Conservation (phyloP, 1,140 invertebrate species). For the Zelostemma sp. region DNA sequence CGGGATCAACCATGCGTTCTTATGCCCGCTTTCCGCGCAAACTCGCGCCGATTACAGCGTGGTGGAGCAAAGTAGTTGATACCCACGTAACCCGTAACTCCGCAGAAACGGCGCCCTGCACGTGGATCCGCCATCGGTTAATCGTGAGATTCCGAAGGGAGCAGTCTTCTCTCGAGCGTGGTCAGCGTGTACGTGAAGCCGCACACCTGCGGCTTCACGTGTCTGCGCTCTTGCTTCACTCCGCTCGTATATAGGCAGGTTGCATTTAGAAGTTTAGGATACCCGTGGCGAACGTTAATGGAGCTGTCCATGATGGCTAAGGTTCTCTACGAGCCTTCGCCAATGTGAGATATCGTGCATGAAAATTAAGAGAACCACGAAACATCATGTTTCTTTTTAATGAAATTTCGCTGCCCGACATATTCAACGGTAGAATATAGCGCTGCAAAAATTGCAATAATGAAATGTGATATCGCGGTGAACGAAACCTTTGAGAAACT, state of each 20-base stretch:
- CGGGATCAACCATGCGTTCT: background rate
- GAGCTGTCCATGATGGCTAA: constrained; percentile 39
- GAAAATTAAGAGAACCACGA: constrained; percentile 34
- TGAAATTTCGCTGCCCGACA: background rate
- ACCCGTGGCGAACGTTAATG: constrained; percentile 46
- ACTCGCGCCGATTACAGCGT: background rate
- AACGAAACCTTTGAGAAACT: background rate
- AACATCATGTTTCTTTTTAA: constrained; percentile 16
- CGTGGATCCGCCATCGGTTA: background rate
- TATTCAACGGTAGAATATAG: constrained; percentile 13
- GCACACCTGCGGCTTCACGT: constrained; percentile 2
- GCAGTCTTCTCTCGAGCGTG: background rate
- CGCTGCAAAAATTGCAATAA: background rate
- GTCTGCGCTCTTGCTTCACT: background rate
- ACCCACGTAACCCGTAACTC: background rate
- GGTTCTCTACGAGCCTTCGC: constrained; percentile 13
- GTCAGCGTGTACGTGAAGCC: background rate
- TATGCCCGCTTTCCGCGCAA: background rate
- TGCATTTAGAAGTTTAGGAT: constrained; percentile 41
- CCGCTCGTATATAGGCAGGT: constrained; percentile 16
- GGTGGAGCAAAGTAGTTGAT: background rate
- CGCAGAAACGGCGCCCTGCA: background rate
- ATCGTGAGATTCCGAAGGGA: constrained; percentile 4
- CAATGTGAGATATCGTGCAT: constrained; percentile 25
- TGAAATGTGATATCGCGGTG: too few relatives aligned